Base-by-base conservation (phyloP, 2,113 vertebrate species). In the Cephalopholis sonnerati region DNA sequence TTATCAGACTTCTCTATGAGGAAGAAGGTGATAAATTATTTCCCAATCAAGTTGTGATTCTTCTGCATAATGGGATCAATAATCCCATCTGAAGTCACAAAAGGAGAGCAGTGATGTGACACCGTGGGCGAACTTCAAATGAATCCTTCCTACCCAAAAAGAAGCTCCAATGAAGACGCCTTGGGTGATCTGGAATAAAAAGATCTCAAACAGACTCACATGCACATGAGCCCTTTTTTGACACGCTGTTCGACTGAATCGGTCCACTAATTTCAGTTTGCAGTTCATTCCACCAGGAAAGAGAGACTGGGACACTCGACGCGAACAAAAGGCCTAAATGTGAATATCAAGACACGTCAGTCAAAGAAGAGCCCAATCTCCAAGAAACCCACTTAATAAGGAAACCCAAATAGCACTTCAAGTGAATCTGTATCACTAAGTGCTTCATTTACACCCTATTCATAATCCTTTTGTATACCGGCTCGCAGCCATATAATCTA, bases 371-470 rank as follows among this genome's bases (percentile, higher is more conserved):
- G 89, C 82, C 46, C 77, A 25, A 89, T 85, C 81, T 91, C 81
- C 59, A 85, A 70, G 79, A 75, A 81, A 77, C 77, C 85, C 81
- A 77, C 87, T 92, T 92, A 93, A 94, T 92, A 94, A 82, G 81
- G 85, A 87, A 83, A 90, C 86, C 87, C 90, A 91, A 92, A 90
- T 84, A 92, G 88, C 85, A 86, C 87, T 89, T 91, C 77, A 89
- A 78, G 81, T 83, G 88, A 90, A 74, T 90, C 86, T 82, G 77
- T 84, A 82, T 87, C 84, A 78, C 71, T 24, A 65, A 91, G 91
- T 83, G 84, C 91, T 92, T 94, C 93, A 94, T 94, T 93, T 94
- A 89, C 85, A 48, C 79, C 80, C 87, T 84, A 94, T 94, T 94
- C 93, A 94, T 77, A 61, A 71, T 55, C 66, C 85, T 91, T 92